Evolutionary conservation across 2,888 invertebrate genomes (phyloP), one percentile per base, ranked within the genome.

Genomic region (Rotaria magnacalcarata): DNA sequence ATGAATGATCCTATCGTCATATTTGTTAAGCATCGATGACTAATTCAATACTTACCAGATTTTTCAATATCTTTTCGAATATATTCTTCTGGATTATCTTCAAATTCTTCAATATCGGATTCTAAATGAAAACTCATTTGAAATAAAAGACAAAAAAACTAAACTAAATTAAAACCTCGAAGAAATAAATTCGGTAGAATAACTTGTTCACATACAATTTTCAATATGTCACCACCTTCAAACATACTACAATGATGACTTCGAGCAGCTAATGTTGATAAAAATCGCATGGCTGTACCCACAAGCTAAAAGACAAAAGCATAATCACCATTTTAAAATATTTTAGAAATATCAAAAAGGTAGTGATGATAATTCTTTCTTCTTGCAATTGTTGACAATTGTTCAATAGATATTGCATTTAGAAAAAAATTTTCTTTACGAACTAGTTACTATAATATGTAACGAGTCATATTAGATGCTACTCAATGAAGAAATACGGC

Each of bases 181-280:
- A 99, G 96, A 91, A 96, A 95, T 93, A 99, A 95, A 90, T 99
- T 99, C 0, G 98, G 97, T 89, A 99, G 96, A 89, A 99, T 95
- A 24, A 99, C 96, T 91, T 96, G 96, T 90, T 98, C 96, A 91
- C 97, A 98, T 88, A 97, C 96, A 89, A 94, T 95, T 88, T 95
- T 94, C 11, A 98, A 93, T 7, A 95, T 95, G 84, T 93, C 93
- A 0, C 95, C 94, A 90, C 95, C 95, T 90, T 96, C 95, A 90
- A 99, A 99, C 54, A 98, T 92, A 88, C 93, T 93, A 88, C 95
- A 94, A 91, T 97, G 96, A 88, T 94, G 95, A 74, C 94, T 93
- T 88, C 96, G 94, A 90, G 96, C 96, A 0, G 97, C 97, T 16
- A 99, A 96, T 85, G 95, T 95, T 0, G 96, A 95, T 67, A 99